Evolutionary conservation across 2,797 vertebrate genomes (phyloP).

Genomic region (Gobionotothen gibberifrons): DNA sequence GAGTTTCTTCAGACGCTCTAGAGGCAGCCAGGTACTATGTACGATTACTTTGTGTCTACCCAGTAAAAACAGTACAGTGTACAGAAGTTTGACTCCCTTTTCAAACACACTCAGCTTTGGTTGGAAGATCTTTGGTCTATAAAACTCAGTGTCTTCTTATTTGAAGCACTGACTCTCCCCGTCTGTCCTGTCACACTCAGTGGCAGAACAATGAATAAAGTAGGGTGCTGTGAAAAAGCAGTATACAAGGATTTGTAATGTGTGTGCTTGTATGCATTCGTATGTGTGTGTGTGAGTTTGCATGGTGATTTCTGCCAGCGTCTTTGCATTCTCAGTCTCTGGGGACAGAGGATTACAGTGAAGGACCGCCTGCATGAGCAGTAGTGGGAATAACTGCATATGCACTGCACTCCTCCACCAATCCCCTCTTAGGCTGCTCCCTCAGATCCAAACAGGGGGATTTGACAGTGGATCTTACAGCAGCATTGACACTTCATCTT

Average conservation of each 20-base stretch:
- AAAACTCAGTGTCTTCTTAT: conserved; percentile 4
- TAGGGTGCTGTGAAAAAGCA: conserved; percentile 32
- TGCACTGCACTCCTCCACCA: conserved; percentile 65
- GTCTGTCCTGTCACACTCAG: conserved; percentile 12
- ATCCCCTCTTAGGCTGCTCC: conserved; percentile 55
- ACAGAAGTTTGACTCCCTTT: conserved; percentile 35
- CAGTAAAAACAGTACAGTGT: conserved; percentile 25
- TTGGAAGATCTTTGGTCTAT: conserved; percentile 26
- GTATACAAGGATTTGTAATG: conserved; percentile 51
- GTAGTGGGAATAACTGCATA: conserved; percentile 75
- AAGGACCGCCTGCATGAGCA: conserved; percentile 74
- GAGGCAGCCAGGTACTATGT: conserved; percentile 24
- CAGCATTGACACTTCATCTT: conserved; percentile 68
- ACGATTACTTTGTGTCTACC: conserved; percentile 21
- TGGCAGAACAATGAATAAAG: conserved; percentile 57
- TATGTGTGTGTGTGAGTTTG: conserved; percentile 32
- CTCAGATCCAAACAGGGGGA: conserved; percentile 65
- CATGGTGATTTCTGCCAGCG: conserved; percentile 58
- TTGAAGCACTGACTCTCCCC: conserved; percentile 17
- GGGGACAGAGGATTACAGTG: conserved; percentile 73
- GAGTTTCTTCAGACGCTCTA: conserved; percentile 23
- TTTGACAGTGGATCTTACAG: conserved; percentile 74
- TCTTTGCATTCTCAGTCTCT: conserved; percentile 52
- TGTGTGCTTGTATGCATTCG: conserved; percentile 38
- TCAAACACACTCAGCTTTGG: conserved; percentile 37